phyloP scores from a whole-genome alignment of 1,140 invertebrate genomes.

The Temnothorax longispinosus region DNA sequence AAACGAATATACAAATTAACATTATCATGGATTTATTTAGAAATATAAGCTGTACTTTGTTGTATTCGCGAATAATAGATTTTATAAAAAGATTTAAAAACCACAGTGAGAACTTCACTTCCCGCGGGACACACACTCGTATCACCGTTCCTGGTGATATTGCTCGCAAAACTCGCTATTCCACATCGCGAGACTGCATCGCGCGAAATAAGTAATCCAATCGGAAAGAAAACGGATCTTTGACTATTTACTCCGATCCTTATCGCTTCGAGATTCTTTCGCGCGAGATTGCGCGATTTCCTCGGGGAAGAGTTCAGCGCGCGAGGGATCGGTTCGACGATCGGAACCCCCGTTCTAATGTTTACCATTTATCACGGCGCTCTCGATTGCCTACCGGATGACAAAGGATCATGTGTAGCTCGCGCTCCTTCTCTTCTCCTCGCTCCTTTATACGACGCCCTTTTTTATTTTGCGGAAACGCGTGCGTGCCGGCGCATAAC shows the following conservation, averaged over 20 bases:
- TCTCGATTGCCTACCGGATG: conserved; percentile 69
- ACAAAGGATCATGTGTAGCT: conserved; percentile 67
- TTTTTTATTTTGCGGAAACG: conserved; percentile 75
- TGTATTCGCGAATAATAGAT: not conserved
- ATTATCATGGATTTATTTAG: not conserved
- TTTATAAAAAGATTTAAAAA: not conserved
- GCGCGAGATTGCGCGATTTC: conserved; percentile 47
- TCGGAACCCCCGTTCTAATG: conserved; percentile 38
- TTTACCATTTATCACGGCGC: conserved; percentile 68
- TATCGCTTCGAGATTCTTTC: conserved; percentile 24
- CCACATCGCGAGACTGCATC: not conserved
- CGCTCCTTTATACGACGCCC: conserved; percentile 25
- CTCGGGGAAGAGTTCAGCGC: conserved; percentile 45
- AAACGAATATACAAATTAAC: not conserved
- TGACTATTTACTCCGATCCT: conserved; percentile 45
- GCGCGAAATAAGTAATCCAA: conserved; percentile 18
- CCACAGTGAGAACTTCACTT: not conserved
- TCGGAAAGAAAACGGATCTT: conserved; percentile 19
- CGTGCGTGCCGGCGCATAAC: conserved; percentile 84
- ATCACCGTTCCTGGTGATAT: not conserved
- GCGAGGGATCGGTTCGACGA: conserved; percentile 9
- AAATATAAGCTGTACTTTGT: not conserved
- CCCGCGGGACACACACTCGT: not conserved
- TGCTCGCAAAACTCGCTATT: conserved; percentile 35
- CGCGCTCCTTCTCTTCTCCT: not conserved